A percentile compares a stretch with the other conserved stretches of the same genome.
phyloP scores from a whole-genome alignment of 2,888 invertebrate species.

The Eupithecia inturbata region DNA sequence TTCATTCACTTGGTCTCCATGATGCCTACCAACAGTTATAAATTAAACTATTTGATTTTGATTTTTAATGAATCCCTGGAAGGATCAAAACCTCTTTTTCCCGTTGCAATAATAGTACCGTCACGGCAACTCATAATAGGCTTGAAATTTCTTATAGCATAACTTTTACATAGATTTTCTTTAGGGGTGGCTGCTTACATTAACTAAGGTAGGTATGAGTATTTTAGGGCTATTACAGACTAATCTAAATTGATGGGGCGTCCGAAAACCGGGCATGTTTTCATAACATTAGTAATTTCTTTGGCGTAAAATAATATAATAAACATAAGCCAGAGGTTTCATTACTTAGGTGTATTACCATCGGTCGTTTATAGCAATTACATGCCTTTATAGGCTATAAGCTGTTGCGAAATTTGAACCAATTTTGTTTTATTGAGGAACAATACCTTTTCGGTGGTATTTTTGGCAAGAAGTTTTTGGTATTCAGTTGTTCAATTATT shows the following conservation, averaged over 20 bases:
- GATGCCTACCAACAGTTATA: too few relatives aligned
- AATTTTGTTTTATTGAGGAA: conserved; percentile 47
- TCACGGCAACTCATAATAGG: conserved; percentile 76
- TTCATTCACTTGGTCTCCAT: too few relatives aligned
- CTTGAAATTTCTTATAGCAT: conserved; percentile 80
- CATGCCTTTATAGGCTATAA: conserved; percentile 53
- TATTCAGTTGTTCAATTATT: background rate
- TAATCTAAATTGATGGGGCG: conserved; percentile 84
- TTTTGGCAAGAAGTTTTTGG: conserved; percentile 19
- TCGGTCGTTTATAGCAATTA: conserved; percentile 61
- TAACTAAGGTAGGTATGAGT: conserved; percentile 38
- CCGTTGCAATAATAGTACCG: conserved; percentile 49
- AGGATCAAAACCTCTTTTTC: conserved; percentile 59
- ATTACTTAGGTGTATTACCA: conserved; percentile 74
- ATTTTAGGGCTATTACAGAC: conserved; percentile 71
- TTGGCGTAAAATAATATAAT: conserved; percentile 82
- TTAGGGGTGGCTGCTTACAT: conserved; percentile 66
- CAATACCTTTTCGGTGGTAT: conserved; percentile 39
- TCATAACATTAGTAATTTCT: conserved; percentile 81
- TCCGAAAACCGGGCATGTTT: conserved; percentile 77
- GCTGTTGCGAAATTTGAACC: conserved; percentile 51
- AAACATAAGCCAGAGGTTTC: conserved; percentile 69
- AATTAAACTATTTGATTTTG: too few relatives aligned
- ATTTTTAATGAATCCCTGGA: background rate
- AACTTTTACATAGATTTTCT: conserved; percentile 81